A percentile compares a stretch with the other conserved stretches of the same genome.
Conservation (phyloP, 2,888 invertebrate genomes). For the Hirtodrosophila histrioides region DNA sequence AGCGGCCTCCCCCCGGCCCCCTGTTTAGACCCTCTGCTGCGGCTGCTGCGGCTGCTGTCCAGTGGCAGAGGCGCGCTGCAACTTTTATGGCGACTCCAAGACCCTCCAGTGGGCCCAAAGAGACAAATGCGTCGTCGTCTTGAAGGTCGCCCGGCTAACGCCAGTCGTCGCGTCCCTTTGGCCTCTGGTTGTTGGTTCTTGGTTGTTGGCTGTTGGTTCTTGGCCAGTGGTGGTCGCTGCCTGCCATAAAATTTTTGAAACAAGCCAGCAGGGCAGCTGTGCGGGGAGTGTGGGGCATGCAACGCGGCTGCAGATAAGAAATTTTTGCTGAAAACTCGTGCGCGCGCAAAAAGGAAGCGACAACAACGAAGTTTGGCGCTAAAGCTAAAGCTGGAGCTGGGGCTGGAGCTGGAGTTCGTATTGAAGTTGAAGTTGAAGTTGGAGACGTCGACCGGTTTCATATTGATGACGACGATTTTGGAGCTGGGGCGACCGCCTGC, state of each 20-base stretch:
- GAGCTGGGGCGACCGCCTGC: constrained; percentile 46
- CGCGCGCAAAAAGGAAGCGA: constrained; percentile 74
- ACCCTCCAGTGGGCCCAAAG: constrained; percentile 48
- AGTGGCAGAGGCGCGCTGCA: constrained; percentile 37
- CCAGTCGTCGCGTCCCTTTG: constrained; percentile 26
- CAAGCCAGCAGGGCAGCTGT: constrained; percentile 2
- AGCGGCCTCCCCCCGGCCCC: constrained; percentile 10
- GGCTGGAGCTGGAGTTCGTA: constrained; percentile 1
- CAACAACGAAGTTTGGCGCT: constrained; percentile 26
- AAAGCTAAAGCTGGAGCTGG: constrained; percentile 5
- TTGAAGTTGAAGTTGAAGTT: constrained; percentile 1
- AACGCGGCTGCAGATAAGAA: constrained; percentile 65
- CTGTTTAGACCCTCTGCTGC: background rate
- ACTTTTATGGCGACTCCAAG: constrained; percentile 47
- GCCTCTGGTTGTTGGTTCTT: constrained; percentile 3
- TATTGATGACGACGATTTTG: constrained; percentile 63
- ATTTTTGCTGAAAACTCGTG: constrained; percentile 79
- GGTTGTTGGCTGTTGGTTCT: background rate
- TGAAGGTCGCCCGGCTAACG: constrained; percentile 63
- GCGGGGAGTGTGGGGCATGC: constrained; percentile 4
- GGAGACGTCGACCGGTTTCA: constrained; percentile 60
- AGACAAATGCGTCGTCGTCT: constrained; percentile 66
- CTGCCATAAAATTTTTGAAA: constrained; percentile 73
- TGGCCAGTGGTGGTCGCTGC: constrained; percentile 14
- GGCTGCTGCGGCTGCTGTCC: constrained; percentile 13